Base-by-base conservation (phyloP, 2,888 invertebrate genomes). In the Sinopyrophorus schimmeli region DNA sequence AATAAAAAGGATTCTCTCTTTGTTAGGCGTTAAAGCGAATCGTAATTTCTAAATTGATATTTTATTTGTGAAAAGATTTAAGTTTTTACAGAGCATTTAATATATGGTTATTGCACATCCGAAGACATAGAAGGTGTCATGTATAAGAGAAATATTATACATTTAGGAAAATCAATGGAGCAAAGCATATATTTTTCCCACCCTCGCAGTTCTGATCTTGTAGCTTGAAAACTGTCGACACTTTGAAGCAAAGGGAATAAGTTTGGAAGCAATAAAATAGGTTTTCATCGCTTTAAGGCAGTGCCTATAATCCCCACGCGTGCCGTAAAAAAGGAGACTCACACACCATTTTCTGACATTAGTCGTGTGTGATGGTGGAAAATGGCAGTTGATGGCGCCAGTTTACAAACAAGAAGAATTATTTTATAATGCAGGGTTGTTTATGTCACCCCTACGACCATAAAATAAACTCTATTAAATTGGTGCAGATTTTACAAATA, bases 281-380 rank as follows among this genome's bases (percentile, higher is more conserved):
- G 41, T 55, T 57, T 55, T 58, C 57, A 58, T 53, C 56, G 56
- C 54, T 55, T 54, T 54, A 60, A 57, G 57, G 59, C 57, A 55
- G 54, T 57, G 57, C 54, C 59, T 59, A 63, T 62, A 65, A 64
- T 64, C 53, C 65, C 63, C 63, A 37, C 31, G 61, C 53, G 63
- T 43, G 57, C 55, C 59, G 59, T 65, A 63, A 65, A 64, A 60
- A 58, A 52, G 46, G 57, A 54, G 49, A 58, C 57, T 50, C 59
- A 61, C 61, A 62, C 63, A 60, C 62, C 60, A 60, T 65, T 65
- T 62, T 63, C 62, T 57, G 58, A 59, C 61, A 63, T 63, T 62
- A 52, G 42, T 49, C 48, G 48, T 48, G 37, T 48, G 48, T 49
- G 44, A 47, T 52, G 40, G 40, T 46, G 37, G 49, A 47, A 53